phyloP scores from a whole-genome alignment of 2,888 invertebrate species.

The Drosophila anceps region DNA sequence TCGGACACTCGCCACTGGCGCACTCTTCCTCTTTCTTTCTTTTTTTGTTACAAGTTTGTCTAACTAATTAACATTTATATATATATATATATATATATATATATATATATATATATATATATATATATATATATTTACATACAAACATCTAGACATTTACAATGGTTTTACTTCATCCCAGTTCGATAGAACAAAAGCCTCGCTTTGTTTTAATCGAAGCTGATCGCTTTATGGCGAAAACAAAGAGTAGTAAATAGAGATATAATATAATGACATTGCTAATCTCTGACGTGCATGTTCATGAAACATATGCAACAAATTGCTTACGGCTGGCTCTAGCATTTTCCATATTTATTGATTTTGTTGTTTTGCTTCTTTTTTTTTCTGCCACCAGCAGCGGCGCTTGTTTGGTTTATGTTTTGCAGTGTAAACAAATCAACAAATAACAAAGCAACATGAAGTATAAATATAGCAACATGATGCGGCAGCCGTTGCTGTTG shows the following conservation, averaged over 20 bases:
- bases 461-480: slow-evolving; percentile 53
- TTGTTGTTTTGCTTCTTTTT: slow-evolving; percentile 7
- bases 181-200: background rate
- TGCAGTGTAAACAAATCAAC: slow-evolving; percentile 68
- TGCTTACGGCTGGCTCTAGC: slow-evolving; percentile 12
- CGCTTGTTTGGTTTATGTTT: slow-evolving; percentile 74
- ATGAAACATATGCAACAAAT: background rate
- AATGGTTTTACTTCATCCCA: slow-evolving; percentile 3
- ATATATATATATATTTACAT: background rate
- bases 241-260: background rate
- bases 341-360: slow-evolving; percentile 2
- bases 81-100: background rate
- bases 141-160: background rate
- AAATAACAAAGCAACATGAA: slow-evolving; percentile 49
- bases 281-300: background rate
- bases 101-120: background rate
- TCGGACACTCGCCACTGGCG: background rate
- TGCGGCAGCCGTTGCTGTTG: slow-evolving; percentile 14
- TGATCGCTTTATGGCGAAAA: background rate
- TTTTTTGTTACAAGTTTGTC: background rate
- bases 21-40: background rate
- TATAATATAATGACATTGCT: background rate
- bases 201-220: background rate
- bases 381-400: slow-evolving; percentile 64
- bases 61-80: slow-evolving; percentile 1